phyloP scores from a whole-genome alignment of 2,113 vertebrate species.

The Lagopus muta region DNA sequence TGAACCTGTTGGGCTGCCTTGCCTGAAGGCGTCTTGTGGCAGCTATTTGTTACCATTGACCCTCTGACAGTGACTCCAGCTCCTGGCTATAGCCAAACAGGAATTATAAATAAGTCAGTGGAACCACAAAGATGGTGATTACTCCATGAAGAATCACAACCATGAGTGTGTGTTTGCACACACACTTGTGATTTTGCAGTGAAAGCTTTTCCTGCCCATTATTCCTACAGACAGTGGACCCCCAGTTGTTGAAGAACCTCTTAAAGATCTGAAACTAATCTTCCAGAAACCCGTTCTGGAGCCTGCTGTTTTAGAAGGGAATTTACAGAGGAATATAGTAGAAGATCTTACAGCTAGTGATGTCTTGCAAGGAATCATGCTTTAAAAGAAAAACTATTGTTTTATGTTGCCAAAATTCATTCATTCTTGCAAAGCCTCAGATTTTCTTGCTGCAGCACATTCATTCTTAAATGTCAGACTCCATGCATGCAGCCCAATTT shows the following conservation, averaged over 20 bases:
- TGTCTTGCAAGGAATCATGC: neutral
- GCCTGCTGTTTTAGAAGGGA: neutral
- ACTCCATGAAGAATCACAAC: neutral
- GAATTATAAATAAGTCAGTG: neutral
- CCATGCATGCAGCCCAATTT: conserved; percentile 14
- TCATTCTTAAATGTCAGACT: conserved; percentile 62
- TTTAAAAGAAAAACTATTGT: conserved; percentile 46
- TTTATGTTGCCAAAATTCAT: conserved; percentile 40
- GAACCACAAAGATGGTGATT: neutral
- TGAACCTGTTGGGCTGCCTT: conserved; percentile 25
- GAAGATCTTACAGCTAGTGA: neutral
- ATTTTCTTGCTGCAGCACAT: conserved; percentile 29
- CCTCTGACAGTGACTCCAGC: neutral
- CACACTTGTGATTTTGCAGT: neutral
- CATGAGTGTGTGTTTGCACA: neutral
- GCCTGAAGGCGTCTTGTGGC: conserved; percentile 39
- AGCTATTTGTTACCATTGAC: conserved; percentile 30
- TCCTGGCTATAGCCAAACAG: neutral
- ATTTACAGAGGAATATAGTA: neutral
- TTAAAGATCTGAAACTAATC: conserved; percentile 18
- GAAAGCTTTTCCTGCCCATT: neutral
- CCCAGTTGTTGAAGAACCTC: neutral
- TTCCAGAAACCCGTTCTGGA: neutral
- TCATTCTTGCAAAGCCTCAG: conserved; percentile 28
- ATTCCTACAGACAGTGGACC: neutral